Percentiles rank a stretch among this genome's conserved stretches.
phyloP scores from a whole-genome alignment of 1,140 invertebrate genomes.

The Philotrypesis tridentata region DNA sequence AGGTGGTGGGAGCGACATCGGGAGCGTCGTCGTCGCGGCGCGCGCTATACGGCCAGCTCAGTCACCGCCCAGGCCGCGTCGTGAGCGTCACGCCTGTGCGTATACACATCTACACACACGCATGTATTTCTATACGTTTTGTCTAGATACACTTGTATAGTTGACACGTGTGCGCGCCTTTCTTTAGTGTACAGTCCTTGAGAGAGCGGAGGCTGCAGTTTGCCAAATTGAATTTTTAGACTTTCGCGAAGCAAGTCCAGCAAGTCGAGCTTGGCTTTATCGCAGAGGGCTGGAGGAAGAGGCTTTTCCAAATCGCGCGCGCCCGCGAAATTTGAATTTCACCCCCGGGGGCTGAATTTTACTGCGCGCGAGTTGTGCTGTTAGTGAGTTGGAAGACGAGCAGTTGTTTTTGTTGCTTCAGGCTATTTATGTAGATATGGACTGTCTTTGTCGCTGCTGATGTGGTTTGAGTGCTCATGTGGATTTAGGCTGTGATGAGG shows the following conservation, averaged over 20 bases:
- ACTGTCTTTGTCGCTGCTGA: not conserved
- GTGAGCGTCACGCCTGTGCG: constrained; percentile 60
- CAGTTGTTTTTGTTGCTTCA: not conserved
- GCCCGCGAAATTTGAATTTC: constrained; percentile 25
- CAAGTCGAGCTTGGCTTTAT: too few species aligned
- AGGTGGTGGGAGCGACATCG: constrained; percentile 58
- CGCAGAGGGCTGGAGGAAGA: not conserved
- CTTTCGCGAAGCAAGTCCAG: too few species aligned
- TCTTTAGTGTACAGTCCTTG: too few species aligned
- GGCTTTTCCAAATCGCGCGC: constrained; percentile 9
- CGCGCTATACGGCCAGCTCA: constrained; percentile 65
- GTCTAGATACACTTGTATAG: too few species aligned
- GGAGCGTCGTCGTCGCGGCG: not conserved
- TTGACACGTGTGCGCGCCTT: too few species aligned
- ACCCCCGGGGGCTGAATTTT: not conserved
- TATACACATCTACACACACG: not conserved
- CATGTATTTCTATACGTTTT: too few species aligned
- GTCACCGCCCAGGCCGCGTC: constrained; percentile 71
- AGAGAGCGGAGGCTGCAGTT: too few species aligned
- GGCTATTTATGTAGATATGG: not conserved
- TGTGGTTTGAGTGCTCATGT: not conserved
- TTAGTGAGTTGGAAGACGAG: not conserved
- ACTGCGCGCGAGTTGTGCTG: not conserved
- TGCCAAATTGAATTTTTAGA: too few species aligned
- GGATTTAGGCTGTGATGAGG: too few species aligned